phyloP scores from a whole-genome alignment of 2,113 vertebrate species.

The Dromas ardeola region DNA sequence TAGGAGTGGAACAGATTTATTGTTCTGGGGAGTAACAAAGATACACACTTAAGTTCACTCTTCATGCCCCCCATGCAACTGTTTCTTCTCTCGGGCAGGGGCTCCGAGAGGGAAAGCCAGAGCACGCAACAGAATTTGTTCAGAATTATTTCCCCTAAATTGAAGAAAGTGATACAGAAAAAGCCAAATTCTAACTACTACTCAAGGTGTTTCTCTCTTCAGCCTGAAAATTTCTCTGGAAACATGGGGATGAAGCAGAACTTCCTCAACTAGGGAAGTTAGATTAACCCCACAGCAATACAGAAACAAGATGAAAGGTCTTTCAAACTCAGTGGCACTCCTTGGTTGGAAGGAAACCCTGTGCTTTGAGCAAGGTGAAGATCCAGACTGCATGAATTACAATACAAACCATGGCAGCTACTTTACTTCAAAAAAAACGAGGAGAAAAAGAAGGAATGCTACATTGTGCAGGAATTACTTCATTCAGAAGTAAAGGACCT shows the following conservation, averaged over 20 bases:
- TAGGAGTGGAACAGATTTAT: background rate
- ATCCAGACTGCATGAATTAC: background rate
- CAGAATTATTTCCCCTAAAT: background rate
- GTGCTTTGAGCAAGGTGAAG: background rate
- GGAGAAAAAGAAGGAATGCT: background rate
- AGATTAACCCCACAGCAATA: background rate
- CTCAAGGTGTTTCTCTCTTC: background rate
- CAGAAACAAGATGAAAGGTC: background rate
- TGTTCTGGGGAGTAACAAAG: background rate
- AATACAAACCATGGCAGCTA: background rate
- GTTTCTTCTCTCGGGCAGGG: background rate
- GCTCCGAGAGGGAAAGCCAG: background rate
- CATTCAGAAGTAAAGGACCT: background rate
- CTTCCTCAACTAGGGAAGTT: background rate
- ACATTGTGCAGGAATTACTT: background rate
- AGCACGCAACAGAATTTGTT: background rate
- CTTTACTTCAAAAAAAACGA: background rate
- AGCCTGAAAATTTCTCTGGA: background rate
- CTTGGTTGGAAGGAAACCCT: background rate
- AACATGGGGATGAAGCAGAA: background rate
- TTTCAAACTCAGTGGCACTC: background rate
- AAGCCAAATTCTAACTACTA: background rate
- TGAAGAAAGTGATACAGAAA: background rate
- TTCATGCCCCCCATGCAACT: rapidly evolving
- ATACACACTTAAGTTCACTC: background rate